A percentile compares a stretch with the other conserved stretches of the same genome.
Evolutionary conservation across 2,797 vertebrate species (phyloP).

Genomic region (Coregonus sp.): DNA sequence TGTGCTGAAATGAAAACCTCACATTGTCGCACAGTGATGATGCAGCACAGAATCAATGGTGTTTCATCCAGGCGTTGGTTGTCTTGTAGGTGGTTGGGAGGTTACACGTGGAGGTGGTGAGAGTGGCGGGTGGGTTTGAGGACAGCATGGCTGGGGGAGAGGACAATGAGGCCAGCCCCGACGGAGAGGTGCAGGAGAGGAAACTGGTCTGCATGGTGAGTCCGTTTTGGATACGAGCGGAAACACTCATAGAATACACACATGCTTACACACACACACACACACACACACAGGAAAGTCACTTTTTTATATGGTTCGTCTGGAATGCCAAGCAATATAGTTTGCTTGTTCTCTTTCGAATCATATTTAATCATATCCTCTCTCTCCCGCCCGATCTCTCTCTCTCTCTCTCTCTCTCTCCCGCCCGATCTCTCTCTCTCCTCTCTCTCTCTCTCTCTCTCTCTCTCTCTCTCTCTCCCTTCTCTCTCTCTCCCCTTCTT

Average conservation of each 20-base stretch:
- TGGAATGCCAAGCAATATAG: too few species aligned
- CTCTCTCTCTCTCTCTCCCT: too few species aligned
- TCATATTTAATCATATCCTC: neutral
- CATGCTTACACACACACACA: too few species aligned
- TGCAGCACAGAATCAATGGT: neutral
- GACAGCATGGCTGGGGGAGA: conserved; percentile 90
- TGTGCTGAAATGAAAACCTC: neutral
- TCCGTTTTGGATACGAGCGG: neutral
- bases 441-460: too few species aligned
- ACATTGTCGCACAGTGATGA: neutral
- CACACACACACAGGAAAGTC: neutral
- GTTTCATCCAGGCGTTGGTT: neutral
- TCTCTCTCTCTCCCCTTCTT: too few species aligned
- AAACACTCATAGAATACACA: conserved; percentile 5
- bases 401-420: too few species aligned
- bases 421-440: too few species aligned
- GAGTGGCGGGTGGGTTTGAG: conserved; percentile 85
- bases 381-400: neutral
- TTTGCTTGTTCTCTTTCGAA: neutral
- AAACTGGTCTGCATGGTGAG: conserved; percentile 92
- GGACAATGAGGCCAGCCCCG: conserved; percentile 75
- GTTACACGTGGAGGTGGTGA: conserved; percentile 90
- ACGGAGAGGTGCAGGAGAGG: conserved; percentile 83
- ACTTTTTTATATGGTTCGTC: neutral
- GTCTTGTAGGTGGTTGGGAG: conserved; percentile 86